Evolutionary conservation across 2,888 invertebrate genomes (phyloP), one percentile per base, ranked within the genome.

Genomic region (Ennomos quercinarius): DNA sequence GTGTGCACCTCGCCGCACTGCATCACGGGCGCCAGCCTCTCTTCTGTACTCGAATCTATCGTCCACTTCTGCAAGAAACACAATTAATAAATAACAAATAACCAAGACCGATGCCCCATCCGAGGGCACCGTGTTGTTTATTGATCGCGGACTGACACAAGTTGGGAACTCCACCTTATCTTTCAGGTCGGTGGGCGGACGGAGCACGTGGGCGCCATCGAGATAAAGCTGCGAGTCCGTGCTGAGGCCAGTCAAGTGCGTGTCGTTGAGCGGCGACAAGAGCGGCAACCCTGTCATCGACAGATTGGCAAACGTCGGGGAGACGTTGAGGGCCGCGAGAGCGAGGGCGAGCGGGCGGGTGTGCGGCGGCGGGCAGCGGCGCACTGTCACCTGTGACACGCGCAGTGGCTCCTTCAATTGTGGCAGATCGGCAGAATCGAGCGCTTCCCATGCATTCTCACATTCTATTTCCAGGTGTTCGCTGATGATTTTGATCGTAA

Each of bases 111-210:
- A 8, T 2, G 54, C 37, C 12, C 66, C 56, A 12, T 49, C 46
- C 44, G 17, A 45, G 5, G 3, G 47, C 56, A 57, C 12, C 42
- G 43, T 43, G 27, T 10, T 43, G 10, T 27, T 43, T 1, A 8
- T 27, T 10, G 43, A 12, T 17, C 3, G 17, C 17, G 17, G 17
- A 17, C 17, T 3, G 17, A 17, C 17, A 41, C 45, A 51, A 52
- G 10, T 44, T 35, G 54, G 61, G 38, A 48, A 39, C 37, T 46
- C 39, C 35, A 13, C 35, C 12, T 35, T 37, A 35, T 43, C 34
- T 44, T 57, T 42, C 76, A 97, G 83, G 17, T 17, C 76, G 95
- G 44, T 27, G 6, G 64, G 49, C 3, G 2, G 8, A 0, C 42
- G 10, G 8, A n/a, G 13, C 10, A 39, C 39, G 39, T n/a, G 1